These are phyloP conservation scores for Euschistus heros DNA, from an alignment of 1,140 invertebrate genomes.

Conservation along the genomic window DNA sequence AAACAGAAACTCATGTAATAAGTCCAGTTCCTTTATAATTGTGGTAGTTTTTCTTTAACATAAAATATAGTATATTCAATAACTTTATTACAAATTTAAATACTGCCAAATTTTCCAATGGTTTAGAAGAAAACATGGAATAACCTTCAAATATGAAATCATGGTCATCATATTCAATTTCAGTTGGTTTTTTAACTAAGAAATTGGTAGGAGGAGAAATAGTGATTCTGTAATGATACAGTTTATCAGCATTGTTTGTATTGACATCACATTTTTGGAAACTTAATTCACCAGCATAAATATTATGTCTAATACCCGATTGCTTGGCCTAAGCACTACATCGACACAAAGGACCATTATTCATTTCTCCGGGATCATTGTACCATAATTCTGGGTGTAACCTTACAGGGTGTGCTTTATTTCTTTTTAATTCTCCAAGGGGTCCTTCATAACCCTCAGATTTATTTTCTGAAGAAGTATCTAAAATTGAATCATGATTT, in stretches of 20 bases:
- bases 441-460: slow-evolving; percentile 52
- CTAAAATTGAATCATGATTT: slow-evolving; percentile 10
- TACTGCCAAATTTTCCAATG: slow-evolving; percentile 71
- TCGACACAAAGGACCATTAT: slow-evolving; percentile 91
- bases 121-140: slow-evolving; percentile 90
- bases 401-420: slow-evolving; percentile 83
- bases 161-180: slow-evolving; percentile 85
- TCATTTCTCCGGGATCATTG: slow-evolving; percentile 94
- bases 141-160: slow-evolving; percentile 98
- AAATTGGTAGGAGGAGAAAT: slow-evolving; percentile 56
- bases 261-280: slow-evolving; percentile 61
- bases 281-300: slow-evolving; percentile 81
- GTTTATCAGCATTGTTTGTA: slow-evolving; percentile 72
- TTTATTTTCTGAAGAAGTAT: slow-evolving; percentile 20
- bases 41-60: slow-evolving; percentile 80
- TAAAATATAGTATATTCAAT: slow-evolving; percentile 94
- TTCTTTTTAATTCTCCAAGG: slow-evolving; percentile 77
- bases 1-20: slow-evolving; percentile 84
- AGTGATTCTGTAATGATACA: slow-evolving; percentile 78
- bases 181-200: slow-evolving; percentile 66
- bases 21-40: slow-evolving; percentile 79
- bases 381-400: slow-evolving; percentile 92
- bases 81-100: slow-evolving; percentile 87
- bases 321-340: slow-evolving; percentile 83
- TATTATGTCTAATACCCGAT: slow-evolving; percentile 89